Base-by-base conservation (phyloP, 2,797 vertebrate genomes). In the Oreortyx pictus region DNA sequence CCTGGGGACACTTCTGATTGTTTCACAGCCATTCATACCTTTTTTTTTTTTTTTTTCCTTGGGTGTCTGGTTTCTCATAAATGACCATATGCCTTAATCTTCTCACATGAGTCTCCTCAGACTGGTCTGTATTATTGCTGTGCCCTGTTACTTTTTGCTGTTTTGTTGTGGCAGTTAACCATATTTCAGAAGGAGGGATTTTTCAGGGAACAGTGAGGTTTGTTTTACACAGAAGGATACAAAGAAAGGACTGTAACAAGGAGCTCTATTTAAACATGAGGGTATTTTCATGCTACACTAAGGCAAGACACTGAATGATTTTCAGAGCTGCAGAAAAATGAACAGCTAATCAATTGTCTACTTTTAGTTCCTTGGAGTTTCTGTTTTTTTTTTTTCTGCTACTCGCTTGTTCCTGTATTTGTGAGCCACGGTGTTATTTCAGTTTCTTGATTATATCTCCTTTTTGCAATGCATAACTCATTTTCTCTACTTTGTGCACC, bases 381-480 rank as follows among this genome's bases (percentile, higher is more conserved):
- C 60, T 47, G 33, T 82, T 85, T 85, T 68, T 56, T 59, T 82
- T 85, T 85, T 68, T 56, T 59, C 56, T 72, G 71, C 43, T 68
- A 57, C 37, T 31, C 57, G n/a, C 33, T 66, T 82, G n/a, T 62
- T 84, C 15, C 47, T 71, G 41, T 61, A 47, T 44, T 75, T 54
- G 50, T 44, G 43, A 88, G 61, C 22, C 39, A 68, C 18, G 6
- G 20, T 25, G 41, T 59, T 76, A 33, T 67, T 72, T 62, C 67
- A 24, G 39, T 68, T 44, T 46, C 72, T 60, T 49, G 17, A 56
- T 68, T 33, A 1, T 9, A 23, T 41, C 83, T 82, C 44, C 43
- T 35, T 65, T 75, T 77, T 52, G 29, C 22, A 35, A 20, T 19
- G n/a, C 0, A 0, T 27, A 20, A 72, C 71, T 76, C 19, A 25